Evolutionary conservation across 2,113 vertebrate genomes (phyloP), one percentile per base, ranked within the genome.

Genomic region (Hoplias malabaricus): DNA sequence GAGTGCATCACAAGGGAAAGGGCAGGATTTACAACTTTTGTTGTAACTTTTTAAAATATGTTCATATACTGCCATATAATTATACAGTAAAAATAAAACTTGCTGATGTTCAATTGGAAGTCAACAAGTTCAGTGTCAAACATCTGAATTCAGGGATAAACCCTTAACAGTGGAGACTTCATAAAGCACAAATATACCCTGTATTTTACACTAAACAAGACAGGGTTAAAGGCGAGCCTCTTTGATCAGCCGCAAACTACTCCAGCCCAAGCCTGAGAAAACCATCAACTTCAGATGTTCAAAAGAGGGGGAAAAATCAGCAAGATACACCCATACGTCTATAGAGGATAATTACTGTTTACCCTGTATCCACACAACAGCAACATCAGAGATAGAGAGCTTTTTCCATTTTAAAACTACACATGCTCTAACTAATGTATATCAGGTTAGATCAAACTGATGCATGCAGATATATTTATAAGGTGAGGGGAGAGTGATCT

Each of bases 141-240:
- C 50, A 14, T 31, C 25, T 23, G 21, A 27, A 65, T 56, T 19
- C 16, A 36, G 33, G 9, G 16, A 48, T 46, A 23, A 23, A 61
- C 57, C 14, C 12, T 33, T 19, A 5, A 33, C 5, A 63, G 16
- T 63, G 16, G 16, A 40, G 13, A 8, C 0, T 50, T 72, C 54
- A 66, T 53, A 57, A 72, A 66, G 48, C 33, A 31, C 67, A 59
- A 53, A 81, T 77, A 43, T 33, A 76, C 48, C n/a, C 73, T 72
- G 38, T 72, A 61, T 68, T 57, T 73, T 68, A 40, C 68, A 73
- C 53, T 61, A 81, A 81, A 72, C 68, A 77, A 67, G 74, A 57
- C 42, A 46, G 40, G 0, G 13, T 77, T 81, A 66, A 68, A 68
- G 42, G 50, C 69, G 68, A 42, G 77, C 38, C 59, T 56, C 61